These are phyloP conservation scores for Cylas formicarius DNA, from an alignment of 1,140 invertebrate genomes.

Conservation along the genomic window DNA sequence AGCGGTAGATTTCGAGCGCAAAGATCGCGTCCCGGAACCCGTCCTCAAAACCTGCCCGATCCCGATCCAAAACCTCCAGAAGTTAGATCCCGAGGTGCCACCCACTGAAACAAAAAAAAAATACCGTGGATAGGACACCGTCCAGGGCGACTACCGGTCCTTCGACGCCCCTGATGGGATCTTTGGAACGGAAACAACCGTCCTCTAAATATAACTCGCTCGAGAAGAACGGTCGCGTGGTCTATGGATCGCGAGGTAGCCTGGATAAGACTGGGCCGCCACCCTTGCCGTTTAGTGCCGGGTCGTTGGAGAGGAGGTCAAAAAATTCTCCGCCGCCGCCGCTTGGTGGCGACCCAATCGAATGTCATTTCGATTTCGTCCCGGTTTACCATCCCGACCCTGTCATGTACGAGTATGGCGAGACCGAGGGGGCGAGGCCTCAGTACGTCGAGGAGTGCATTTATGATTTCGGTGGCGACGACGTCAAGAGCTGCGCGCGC, in stretches of 20 bases:
- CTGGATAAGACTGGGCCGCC: too few relatives aligned
- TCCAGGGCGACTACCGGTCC: conserved; percentile 38
- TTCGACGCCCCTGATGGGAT: conserved; percentile 42
- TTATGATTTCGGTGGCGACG: conserved; percentile 59
- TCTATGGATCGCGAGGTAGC: too few relatives aligned
- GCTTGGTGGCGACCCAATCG: neutral
- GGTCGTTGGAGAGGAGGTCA: conserved; percentile 9
- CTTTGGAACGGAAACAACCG: conserved; percentile 43
- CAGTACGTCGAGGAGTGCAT: conserved; percentile 56
- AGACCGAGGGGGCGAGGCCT: neutral
- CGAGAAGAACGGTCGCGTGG: too few relatives aligned
- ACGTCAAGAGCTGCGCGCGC: conserved; percentile 55
- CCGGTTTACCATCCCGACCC: conserved; percentile 36
- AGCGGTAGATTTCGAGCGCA: conserved; percentile 71
- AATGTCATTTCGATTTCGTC: conserved; percentile 30
- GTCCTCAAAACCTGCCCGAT: conserved; percentile 49
- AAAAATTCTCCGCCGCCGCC: neutral
- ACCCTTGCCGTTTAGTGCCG: too few relatives aligned
- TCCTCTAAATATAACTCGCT: conserved; percentile 10
- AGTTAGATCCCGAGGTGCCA: conserved; percentile 49
- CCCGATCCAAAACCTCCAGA: conserved; percentile 47
- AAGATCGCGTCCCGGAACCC: conserved; percentile 43
- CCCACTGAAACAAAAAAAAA: conserved; percentile 25
- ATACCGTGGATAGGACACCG: conserved; percentile 42
- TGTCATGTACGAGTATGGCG: conserved; percentile 26